phyloP scores from a whole-genome alignment of 2,797 vertebrate genomes.

The Argyrosomus regius region DNA sequence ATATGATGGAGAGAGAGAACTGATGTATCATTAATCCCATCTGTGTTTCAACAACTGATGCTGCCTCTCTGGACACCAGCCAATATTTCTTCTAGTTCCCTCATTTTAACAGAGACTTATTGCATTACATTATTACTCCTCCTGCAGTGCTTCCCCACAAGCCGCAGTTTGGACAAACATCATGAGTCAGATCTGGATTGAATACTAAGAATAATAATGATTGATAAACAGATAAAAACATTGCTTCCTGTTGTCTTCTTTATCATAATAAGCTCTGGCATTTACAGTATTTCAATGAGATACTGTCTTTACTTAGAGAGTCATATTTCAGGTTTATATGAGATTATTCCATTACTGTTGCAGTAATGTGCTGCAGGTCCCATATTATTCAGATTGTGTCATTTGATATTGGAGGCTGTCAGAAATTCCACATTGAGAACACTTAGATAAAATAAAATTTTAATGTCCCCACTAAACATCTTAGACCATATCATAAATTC shows the following conservation, averaged over 20 bases:
- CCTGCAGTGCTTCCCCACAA: neutral
- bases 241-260: neutral
- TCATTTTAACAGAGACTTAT: constrained; percentile 32
- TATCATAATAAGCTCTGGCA: neutral
- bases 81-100: constrained; percentile 19
- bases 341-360: neutral
- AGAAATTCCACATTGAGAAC: neutral
- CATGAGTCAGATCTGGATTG: constrained; percentile 8
- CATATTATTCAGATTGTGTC: neutral
- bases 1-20: constrained; percentile 31
- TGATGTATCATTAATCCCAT: constrained; percentile 63
- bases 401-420: neutral
- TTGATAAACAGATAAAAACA: neutral
- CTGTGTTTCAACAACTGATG: constrained; percentile 48
- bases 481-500: neutral
- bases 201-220: neutral
- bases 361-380: neutral
- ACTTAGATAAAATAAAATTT: neutral
- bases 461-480: neutral
- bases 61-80: constrained; percentile 47
- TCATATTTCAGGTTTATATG: neutral
- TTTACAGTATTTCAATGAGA: neutral
- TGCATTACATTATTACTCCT: constrained; percentile 32
- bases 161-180: constrained; percentile 4
- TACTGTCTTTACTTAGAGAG: neutral